These are phyloP conservation scores for Siphlonurus alternatus DNA, from an alignment of 2,888 invertebrate species.

Conservation along the genomic window DNA sequence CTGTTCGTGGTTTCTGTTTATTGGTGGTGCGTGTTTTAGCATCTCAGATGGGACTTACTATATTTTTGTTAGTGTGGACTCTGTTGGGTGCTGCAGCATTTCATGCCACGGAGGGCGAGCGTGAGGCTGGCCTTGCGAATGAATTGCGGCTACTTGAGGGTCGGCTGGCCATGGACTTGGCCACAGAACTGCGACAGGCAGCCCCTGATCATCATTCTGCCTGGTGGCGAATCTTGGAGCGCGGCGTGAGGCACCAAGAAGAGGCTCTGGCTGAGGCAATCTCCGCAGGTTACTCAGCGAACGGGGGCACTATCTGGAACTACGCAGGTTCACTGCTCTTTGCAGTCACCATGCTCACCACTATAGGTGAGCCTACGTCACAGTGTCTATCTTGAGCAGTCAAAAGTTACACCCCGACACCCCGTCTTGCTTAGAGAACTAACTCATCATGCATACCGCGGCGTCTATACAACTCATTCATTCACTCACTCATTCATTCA, in stretches of 20 bases:
- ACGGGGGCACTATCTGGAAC: slow-evolving; percentile 45
- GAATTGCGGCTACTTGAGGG: slow-evolving; percentile 38
- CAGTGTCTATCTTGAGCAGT: too few species aligned
- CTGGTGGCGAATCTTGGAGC: slow-evolving; percentile 43
- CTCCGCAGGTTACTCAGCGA: slow-evolving; percentile 36
- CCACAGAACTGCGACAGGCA: background rate
- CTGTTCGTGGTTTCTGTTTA: slow-evolving; percentile 24
- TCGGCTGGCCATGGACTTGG: background rate
- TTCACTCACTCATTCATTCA: too few species aligned
- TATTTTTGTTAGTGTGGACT: slow-evolving; percentile 43
- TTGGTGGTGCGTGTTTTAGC: slow-evolving; percentile 30
- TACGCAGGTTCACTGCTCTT: slow-evolving; percentile 50
- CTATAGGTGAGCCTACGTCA: slow-evolving; percentile 45
- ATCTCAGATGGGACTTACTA: slow-evolving; percentile 40
- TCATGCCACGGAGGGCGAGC: slow-evolving; percentile 45
- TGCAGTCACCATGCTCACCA: slow-evolving; percentile 48
- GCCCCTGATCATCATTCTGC: slow-evolving; percentile 36
- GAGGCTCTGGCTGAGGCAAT: slow-evolving; percentile 37
- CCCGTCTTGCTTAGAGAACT: too few species aligned
- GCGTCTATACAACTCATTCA: too few species aligned
- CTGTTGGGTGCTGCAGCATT: slow-evolving; percentile 43
- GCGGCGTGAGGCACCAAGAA: slow-evolving; percentile 37
- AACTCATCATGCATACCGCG: too few species aligned
- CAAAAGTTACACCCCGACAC: too few species aligned
- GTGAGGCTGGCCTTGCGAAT: slow-evolving; percentile 42